A percentile compares a stretch with the other conserved stretches of the same genome.
phyloP scores from a whole-genome alignment of 2,797 vertebrate species.

The Macrochelys suwanniensis region DNA sequence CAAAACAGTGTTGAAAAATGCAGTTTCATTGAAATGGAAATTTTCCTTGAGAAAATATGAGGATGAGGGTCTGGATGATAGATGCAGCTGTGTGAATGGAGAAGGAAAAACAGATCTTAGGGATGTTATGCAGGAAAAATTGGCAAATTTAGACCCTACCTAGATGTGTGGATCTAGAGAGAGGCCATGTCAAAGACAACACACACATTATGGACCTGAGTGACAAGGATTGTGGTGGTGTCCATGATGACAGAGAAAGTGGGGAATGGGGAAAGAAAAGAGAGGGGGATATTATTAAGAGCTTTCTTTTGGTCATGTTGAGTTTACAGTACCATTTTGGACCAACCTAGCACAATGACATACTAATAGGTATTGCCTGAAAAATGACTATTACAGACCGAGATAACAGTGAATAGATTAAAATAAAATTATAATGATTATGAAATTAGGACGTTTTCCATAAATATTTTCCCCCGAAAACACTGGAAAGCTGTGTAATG shows the following conservation, averaged over 20 bases:
- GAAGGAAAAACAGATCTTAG: not conserved
- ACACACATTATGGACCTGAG: not conserved
- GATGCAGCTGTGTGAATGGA: not conserved
- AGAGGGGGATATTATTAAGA: not conserved
- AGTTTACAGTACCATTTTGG: not conserved
- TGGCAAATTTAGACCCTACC: not conserved
- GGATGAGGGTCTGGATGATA: not conserved
- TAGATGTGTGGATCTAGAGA: not conserved
- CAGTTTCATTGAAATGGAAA: not conserved
- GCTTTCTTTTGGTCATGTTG: not conserved
- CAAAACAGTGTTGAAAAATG: not conserved
- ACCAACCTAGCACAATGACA: not conserved
- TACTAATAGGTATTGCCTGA: not conserved
- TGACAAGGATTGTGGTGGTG: not conserved
- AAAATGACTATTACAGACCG: not conserved
- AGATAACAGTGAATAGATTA: not conserved
- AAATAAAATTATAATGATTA: not conserved
- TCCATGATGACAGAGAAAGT: not conserved
- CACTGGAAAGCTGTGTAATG: not conserved
- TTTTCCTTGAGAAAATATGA: not conserved
- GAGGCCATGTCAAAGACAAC: not conserved
- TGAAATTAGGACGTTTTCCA: not conserved
- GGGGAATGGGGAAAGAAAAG: not conserved
- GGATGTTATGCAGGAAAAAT: not conserved
- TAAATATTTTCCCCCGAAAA: not conserved